Conservation (phyloP, 2,113 vertebrate genomes). For the Cryptotis parvus region DNA sequence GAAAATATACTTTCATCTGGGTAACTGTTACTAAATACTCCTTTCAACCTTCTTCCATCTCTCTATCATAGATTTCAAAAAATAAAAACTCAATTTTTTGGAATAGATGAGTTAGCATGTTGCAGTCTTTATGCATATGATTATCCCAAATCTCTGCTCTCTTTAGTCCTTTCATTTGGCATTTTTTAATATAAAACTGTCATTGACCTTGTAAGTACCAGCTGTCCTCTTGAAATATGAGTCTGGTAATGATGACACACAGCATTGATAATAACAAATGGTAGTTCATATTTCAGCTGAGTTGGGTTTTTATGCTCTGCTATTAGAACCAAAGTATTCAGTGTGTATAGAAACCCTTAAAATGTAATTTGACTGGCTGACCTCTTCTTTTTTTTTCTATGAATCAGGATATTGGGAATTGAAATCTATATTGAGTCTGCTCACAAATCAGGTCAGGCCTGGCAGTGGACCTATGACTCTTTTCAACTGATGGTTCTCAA, state of each 20-base stretch:
- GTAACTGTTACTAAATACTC: neutral
- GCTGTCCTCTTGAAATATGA: conserved; percentile 88
- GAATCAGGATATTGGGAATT: conserved; percentile 59
- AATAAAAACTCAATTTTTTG: conserved; percentile 62
- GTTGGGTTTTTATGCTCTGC: conserved; percentile 73
- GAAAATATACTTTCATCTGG: neutral
- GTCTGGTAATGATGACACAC: conserved; percentile 80
- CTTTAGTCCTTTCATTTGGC: conserved; percentile 82
- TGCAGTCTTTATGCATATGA: conserved; percentile 81
- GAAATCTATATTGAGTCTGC: conserved; percentile 47
- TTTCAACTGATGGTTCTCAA: conserved; percentile 47
- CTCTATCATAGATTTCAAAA: conserved; percentile 50
- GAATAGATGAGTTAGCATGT: conserved; percentile 80
- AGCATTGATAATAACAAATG: conserved; percentile 80
- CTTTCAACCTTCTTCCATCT: neutral
- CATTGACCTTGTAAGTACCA: conserved; percentile 87
- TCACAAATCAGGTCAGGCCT: conserved; percentile 1
- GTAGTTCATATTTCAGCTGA: conserved; percentile 81
- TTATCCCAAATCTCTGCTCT: conserved; percentile 83
- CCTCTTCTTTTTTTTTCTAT: conserved; percentile 46
- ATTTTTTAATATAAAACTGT: conserved; percentile 85
- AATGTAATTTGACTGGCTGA: conserved; percentile 63
- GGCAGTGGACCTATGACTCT: neutral
- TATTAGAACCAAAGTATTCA: conserved; percentile 72
- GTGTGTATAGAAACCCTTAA: conserved; percentile 74